Evolutionary conservation across 2,113 vertebrate species (phyloP).

Genomic region (Rhynchomys soricoides): DNA sequence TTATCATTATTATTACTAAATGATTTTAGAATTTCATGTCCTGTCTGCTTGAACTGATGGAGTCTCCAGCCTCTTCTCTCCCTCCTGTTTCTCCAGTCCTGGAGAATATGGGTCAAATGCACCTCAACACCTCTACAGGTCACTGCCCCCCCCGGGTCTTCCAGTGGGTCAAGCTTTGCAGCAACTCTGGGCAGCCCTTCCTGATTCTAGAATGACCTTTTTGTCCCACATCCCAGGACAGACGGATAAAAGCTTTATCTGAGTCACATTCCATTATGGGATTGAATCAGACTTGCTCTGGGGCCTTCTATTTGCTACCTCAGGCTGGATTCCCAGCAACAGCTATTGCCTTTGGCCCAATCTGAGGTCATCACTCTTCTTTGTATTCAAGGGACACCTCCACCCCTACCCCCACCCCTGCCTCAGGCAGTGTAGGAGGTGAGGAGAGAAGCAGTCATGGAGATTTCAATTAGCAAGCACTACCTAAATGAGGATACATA

Average conservation of each 20-base stretch:
- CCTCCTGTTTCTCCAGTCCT: background rate
- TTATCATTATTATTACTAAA: background rate
- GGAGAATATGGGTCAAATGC: constrained; percentile 1
- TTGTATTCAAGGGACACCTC: constrained; percentile 44
- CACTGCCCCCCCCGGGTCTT: background rate
- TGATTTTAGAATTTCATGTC: background rate
- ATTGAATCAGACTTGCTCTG: constrained; percentile 72
- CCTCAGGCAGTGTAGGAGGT: background rate
- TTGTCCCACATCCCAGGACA: background rate
- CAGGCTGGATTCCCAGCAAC: constrained; percentile 20
- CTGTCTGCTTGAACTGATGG: background rate
- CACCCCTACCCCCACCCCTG: no score
- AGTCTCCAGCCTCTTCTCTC: background rate
- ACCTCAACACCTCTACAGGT: background rate
- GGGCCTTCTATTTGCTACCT: constrained; percentile 28
- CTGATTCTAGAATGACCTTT: constrained; percentile 1
- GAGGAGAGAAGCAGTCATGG: background rate
- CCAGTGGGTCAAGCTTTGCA: background rate
- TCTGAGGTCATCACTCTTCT: constrained; percentile 77
- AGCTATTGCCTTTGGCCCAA: constrained; percentile 69
- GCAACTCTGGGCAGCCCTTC: background rate
- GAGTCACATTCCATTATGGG: constrained; percentile 68
- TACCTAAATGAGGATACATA: background rate
- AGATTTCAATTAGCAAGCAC: constrained; percentile 46
- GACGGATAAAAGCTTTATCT: constrained; percentile 71